Evolutionary conservation across 2,797 vertebrate genomes (phyloP).

Genomic region (Meriones psammophilus): DNA sequence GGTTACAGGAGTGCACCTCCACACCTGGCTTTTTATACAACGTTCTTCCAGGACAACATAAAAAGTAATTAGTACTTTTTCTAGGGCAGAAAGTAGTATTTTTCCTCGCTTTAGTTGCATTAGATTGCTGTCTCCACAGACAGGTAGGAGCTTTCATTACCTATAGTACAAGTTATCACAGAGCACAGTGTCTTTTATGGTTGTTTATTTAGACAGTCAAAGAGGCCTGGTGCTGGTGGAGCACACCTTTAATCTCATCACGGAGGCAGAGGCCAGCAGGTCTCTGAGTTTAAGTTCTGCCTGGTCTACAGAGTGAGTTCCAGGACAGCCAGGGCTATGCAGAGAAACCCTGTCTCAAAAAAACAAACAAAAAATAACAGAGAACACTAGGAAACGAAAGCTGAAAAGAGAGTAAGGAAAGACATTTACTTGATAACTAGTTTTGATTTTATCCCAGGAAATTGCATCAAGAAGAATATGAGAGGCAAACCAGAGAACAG

Average conservation of each 20-base stretch:
- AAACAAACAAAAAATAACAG: background rate
- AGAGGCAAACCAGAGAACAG: slow-evolving; percentile 95
- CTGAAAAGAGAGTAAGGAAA: background rate
- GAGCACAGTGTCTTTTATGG: background rate
- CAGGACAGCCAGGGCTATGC: background rate
- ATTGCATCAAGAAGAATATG: slow-evolving; percentile 96
- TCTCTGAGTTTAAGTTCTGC: background rate
- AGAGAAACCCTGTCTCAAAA: background rate
- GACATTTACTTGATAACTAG: background rate
- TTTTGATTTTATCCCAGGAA: slow-evolving; percentile 89
- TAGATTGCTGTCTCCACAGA: background rate
- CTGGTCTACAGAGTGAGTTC: background rate
- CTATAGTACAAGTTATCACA: background rate
- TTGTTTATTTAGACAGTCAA: background rate
- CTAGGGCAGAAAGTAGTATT: background rate
- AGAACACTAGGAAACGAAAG: background rate
- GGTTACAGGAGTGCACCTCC: background rate
- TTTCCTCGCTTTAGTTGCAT: background rate
- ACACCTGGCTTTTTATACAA: background rate
- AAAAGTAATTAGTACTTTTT: background rate
- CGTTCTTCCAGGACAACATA: background rate
- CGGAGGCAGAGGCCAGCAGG: background rate
- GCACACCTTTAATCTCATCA: background rate
- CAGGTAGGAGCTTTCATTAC: background rate
- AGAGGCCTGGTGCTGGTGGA: background rate